Percentiles rank a stretch among this genome's conserved stretches.
Evolutionary conservation across 2,797 vertebrate species (phyloP).

Genomic region (Siniperca undulata): DNA sequence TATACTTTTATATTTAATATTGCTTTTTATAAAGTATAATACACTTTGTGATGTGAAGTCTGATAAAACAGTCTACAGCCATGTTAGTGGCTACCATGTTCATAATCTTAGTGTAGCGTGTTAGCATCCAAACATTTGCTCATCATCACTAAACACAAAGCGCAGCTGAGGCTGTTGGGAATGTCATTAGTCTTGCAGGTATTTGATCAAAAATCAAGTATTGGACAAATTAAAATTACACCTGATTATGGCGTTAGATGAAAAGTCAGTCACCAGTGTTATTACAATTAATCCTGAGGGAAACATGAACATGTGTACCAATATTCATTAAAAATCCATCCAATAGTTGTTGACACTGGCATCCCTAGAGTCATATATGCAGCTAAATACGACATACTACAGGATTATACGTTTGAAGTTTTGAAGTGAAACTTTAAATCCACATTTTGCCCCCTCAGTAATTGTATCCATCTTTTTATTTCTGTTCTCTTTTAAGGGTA

Average conservation of each 20-base stretch:
- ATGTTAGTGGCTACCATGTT: not conserved
- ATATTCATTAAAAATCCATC: not conserved
- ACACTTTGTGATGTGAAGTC: not conserved
- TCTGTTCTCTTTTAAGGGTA: constrained; percentile 86
- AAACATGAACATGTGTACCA: not conserved
- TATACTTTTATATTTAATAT: not conserved
- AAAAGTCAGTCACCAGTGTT: not conserved
- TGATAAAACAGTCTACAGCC: not conserved
- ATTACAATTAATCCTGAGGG: not conserved
- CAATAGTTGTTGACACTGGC: not conserved
- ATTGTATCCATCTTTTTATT: not conserved
- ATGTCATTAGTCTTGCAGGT: not conserved
- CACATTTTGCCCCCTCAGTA: not conserved
- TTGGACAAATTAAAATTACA: not conserved
- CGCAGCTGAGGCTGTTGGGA: not conserved
- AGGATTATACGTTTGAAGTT: not conserved
- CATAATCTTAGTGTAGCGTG: not conserved
- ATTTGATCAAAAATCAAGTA: not conserved
- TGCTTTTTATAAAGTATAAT: not conserved
- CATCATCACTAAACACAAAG: not conserved
- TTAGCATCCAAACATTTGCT: not conserved
- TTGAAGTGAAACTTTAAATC: not conserved
- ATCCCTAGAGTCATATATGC: not conserved
- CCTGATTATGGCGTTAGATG: not conserved
- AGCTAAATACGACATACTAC: not conserved